Conservation (phyloP, 1,140 invertebrate species). For the Charaxes varanes region DNA sequence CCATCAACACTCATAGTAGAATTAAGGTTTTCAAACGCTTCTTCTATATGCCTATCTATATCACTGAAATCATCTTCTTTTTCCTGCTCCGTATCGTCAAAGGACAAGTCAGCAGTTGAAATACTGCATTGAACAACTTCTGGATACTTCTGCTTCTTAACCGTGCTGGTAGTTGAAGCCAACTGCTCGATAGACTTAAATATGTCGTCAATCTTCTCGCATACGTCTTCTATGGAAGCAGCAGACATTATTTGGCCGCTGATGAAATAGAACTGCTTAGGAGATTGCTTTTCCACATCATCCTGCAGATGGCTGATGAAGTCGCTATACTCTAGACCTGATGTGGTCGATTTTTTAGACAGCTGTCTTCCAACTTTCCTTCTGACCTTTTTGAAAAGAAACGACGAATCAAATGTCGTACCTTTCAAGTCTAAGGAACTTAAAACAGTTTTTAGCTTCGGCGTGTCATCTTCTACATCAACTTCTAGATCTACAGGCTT, state of each 20-base stretch:
- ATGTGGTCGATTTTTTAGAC: slow-evolving; percentile 33
- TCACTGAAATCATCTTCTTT: slow-evolving; percentile 26
- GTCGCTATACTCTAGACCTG: slow-evolving; percentile 37
- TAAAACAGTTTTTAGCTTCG: slow-evolving; percentile 31
- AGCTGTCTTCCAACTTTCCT: slow-evolving; percentile 37
- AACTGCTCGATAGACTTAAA: slow-evolving; percentile 59
- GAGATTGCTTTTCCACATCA: slow-evolving; percentile 23
- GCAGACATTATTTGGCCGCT: slow-evolving; percentile 51
- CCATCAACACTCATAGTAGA: slow-evolving; percentile 27
- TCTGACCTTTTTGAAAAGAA: slow-evolving; percentile 42
- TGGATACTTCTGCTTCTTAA: slow-evolving; percentile 31
- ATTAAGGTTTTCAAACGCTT: slow-evolving; percentile 45
- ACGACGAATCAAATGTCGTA: slow-evolving; percentile 50
- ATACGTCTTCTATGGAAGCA: slow-evolving; percentile 50
- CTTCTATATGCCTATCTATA: slow-evolving; percentile 47
- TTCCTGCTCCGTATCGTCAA: slow-evolving; percentile 41
- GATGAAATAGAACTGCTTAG: slow-evolving; percentile 37
- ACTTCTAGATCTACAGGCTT: slow-evolving; percentile 46
- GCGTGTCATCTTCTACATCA: slow-evolving; percentile 43
- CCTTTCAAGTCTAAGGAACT: slow-evolving; percentile 41
- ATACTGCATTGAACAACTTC: slow-evolving; percentile 50
- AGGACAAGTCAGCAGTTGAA: slow-evolving; percentile 40
- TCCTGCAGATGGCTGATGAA: slow-evolving; percentile 40
- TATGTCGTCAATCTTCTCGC: slow-evolving; percentile 49
- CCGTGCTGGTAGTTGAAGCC: slow-evolving; percentile 34